Evolutionary conservation across 2,888 invertebrate species (phyloP), one percentile per base, ranked within the genome.

Genomic region (Drosophila merina): DNA sequence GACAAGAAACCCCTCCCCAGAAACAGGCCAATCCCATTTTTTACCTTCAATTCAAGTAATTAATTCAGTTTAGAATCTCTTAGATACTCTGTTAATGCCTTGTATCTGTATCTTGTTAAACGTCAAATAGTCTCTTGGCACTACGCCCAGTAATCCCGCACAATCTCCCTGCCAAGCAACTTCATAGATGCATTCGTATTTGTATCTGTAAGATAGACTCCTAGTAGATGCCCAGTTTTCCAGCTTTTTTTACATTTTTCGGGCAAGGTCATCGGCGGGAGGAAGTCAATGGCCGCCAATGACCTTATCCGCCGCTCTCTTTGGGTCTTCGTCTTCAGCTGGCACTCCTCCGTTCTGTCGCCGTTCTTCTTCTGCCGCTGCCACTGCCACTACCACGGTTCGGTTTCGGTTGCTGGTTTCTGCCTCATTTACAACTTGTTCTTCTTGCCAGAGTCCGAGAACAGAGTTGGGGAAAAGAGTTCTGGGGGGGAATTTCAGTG

Each of bases 261-360:
- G 91, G 91, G 88, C 91, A 91, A 91, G 91, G 91, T 91, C 91
- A 91, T 90, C 89, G 89, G 70, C 88, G 89, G 91, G 91, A 91
- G 91, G 89, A 90, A 91, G 91, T 91, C 91, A 91, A 90, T 88
- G 91, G 79, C 91, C 91, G 89, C 83, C 77, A 90, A 88, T 91
- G 91, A 91, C 91, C 91, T 90, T 90, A 90, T 87, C 89, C 76
- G 72, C 64, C 77, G 67, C 72, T 56, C 72, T 75, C 40, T 44
- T 9, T 20, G 25, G 68, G 30, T 62, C 56, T 30, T 36, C 7
- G 12, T 28, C 47, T 42, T 28, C 20, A 2, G 25, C 12, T 9
- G 14, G 8, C 55, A 48, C 25, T 50, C 31, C 25, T 30, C n/a
- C 20, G 49, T 57, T 52, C 44, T 57, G 40, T 57, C 55, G 44